These are phyloP conservation scores for Pogonocherus hispidulus DNA, from an alignment of 2,888 invertebrate genomes.

Conservation along the genomic window DNA sequence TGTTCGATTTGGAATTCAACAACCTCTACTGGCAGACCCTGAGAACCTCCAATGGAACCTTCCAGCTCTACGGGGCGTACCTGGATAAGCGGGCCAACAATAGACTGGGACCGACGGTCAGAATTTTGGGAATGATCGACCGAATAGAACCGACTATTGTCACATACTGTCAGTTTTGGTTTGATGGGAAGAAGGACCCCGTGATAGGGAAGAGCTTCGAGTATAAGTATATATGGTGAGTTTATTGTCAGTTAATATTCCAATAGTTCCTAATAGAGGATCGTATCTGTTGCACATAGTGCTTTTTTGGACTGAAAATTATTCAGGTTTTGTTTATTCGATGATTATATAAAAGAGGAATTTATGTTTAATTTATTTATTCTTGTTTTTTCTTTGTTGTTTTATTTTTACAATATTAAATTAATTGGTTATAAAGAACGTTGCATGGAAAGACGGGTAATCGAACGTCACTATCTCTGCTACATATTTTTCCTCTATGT, in stretches of 20 bases:
- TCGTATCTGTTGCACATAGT: too few relatives aligned
- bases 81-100: constrained; percentile 86
- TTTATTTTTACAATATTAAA: too few relatives aligned
- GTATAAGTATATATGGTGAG: constrained; percentile 91
- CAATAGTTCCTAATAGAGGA: neutral
- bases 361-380: too few relatives aligned
- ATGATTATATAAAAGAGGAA: too few relatives aligned
- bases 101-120: constrained; percentile 84
- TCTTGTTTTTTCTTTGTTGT: too few relatives aligned
- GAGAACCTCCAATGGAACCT: constrained; percentile 86
- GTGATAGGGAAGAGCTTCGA: constrained; percentile 86
- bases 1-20: constrained; percentile 93
- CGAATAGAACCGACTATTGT: constrained; percentile 86
- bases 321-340: too few relatives aligned
- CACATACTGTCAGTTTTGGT: constrained; percentile 92
- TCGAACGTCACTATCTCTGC: too few relatives aligned
- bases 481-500: too few relatives aligned
- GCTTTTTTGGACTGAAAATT: too few relatives aligned
- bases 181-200: constrained; percentile 85
- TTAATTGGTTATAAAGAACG: too few relatives aligned
- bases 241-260: neutral
- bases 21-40: constrained; percentile 95
- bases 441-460: too few relatives aligned
- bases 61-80: constrained; percentile 92
- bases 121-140: constrained; percentile 89